Conservation (phyloP, 2,888 invertebrate genomes). For the Monoplex corrugatus region DNA sequence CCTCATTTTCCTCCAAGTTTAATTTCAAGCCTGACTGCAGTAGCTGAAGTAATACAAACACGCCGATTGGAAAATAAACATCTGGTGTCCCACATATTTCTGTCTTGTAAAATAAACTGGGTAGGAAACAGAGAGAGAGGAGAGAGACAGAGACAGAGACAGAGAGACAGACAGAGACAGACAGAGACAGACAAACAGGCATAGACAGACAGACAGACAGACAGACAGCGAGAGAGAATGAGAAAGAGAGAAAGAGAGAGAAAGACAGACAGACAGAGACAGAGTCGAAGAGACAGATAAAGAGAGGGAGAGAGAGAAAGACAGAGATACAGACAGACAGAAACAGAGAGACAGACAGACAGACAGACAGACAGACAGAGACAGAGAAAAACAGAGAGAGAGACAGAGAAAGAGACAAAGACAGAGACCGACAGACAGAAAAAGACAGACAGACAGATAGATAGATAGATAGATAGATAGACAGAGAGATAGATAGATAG, state of each 20-base stretch:
- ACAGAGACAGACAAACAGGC: too few relatives aligned
- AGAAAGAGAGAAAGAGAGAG: neutral
- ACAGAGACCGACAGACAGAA: neutral
- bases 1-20: too few relatives aligned
- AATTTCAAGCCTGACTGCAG: too few relatives aligned
- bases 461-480: neutral
- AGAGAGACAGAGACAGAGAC: neutral
- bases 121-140: neutral
- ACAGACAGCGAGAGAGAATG: neutral
- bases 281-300: neutral
- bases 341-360: neutral
- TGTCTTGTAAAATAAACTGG: too few relatives aligned
- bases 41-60: too few relatives aligned
- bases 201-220: too few relatives aligned
- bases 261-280: neutral
- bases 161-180: too few relatives aligned
- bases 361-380: neutral
- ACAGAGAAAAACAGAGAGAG: conserved; percentile 16
- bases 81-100: too few relatives aligned
- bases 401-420: neutral
- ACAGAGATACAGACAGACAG: neutral
- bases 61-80: too few relatives aligned
- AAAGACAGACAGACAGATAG: neutral
- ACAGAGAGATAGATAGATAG: neutral
- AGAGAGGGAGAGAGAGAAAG: neutral